Base-by-base conservation (phyloP, 2,888 invertebrate genomes). In the Melinaea marsaeus region DNA sequence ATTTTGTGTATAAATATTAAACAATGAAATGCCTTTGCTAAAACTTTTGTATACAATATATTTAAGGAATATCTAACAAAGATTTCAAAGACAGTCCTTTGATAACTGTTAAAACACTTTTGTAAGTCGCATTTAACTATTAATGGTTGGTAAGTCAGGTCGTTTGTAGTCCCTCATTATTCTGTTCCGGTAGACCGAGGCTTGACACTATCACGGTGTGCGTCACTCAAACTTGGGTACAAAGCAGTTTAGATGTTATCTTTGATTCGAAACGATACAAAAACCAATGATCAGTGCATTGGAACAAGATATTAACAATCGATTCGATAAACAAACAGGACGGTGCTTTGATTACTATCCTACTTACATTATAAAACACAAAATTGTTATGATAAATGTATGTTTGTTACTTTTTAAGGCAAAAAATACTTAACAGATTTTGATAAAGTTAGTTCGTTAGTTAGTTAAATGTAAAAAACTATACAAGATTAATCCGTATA, bases 121-220 rank as follows among this genome's bases (percentile, higher is more conserved):
- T 57, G 61, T 57, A 46, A 45, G 33, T 45, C 57, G 33, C 61
- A 45, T 60, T 60, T 55, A 55, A 48, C 37, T 57, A 51, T 51
- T 51, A 51, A 51, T 51, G 51, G 56, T 60, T 58, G 47, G 58
- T 57, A 64, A 64, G 72, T 72, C 72, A 75, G 79, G 81, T 79
- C 75, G 78, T 74, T 69, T 74, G 75, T 78, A 75, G 78, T 76
- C 74, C 74, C 75, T 82, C 79, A 81, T 85, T 85, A 84, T 81
- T 77, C 71, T 74, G 82, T 83, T 82, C 77, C 79, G 76, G 75
- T 76, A 73, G 75, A 75, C 70, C 74, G 77, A 77, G 72, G 76
- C 64, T 72, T 71, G 69, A 80, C 72, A 70, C 65, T 75, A 74
- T 74, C 75, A 68, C 69, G 58, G 67, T 65, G 65, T 64, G 67